Conservation (phyloP, 2,888 invertebrate species). For the Adineta ricciae region DNA sequence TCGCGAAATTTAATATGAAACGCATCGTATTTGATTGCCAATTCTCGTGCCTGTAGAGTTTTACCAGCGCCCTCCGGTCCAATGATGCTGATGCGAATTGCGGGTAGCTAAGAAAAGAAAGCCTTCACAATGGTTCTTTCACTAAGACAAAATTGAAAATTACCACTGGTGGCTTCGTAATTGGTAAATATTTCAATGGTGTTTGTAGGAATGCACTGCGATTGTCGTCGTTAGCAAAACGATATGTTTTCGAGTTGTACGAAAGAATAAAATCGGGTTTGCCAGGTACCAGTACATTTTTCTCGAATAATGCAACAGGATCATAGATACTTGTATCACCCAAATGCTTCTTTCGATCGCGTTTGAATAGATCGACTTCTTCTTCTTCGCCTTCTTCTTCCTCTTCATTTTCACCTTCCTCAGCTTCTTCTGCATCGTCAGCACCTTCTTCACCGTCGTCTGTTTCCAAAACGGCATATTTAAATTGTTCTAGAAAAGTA, state of each 20-base stretch:
- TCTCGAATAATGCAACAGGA: slow-evolving; percentile 46
- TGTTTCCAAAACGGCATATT: not conserved
- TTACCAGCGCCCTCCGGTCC: slow-evolving; percentile 49
- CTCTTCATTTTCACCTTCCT: slow-evolving; percentile 39
- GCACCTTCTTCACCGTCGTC: not conserved
- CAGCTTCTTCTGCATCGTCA: slow-evolving; percentile 38
- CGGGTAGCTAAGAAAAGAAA: slow-evolving; percentile 42
- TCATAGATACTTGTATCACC: slow-evolving; percentile 50
- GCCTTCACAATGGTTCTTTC: not conserved
- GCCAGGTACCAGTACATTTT: slow-evolving; percentile 45
- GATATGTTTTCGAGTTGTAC: slow-evolving; percentile 47
- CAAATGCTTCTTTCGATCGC: slow-evolving; percentile 45
- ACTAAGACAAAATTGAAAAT: not conserved
- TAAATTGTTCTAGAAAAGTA: not conserved
- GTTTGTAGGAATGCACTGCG: slow-evolving; percentile 44
- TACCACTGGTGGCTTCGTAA: slow-evolving; percentile 20
- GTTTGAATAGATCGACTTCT: slow-evolving; percentile 37
- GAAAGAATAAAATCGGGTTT: slow-evolving; percentile 46
- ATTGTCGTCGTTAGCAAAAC: slow-evolving; percentile 43
- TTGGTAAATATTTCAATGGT: slow-evolving; percentile 43
- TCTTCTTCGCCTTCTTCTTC: slow-evolving; percentile 39
- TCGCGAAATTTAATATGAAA: slow-evolving; percentile 50
- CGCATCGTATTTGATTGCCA: slow-evolving; percentile 46
- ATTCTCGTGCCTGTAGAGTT: slow-evolving; percentile 44
- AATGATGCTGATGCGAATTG: slow-evolving; percentile 44